These are phyloP conservation scores for Ailuropoda melanoleuca DNA, from an alignment of 2,113 vertebrate species.

Conservation along the genomic window DNA sequence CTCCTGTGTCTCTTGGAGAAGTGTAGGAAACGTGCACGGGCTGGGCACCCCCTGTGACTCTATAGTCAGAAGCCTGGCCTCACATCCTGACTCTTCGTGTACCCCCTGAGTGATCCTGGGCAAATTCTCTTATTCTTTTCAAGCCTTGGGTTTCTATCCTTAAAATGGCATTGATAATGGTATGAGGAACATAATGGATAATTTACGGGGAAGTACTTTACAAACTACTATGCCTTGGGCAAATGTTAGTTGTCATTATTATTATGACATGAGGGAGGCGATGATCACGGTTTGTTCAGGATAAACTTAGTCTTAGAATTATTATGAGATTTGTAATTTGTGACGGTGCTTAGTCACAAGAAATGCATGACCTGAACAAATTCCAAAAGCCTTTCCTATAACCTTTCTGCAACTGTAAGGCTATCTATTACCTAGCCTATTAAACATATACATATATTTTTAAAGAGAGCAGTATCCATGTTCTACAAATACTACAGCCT, in stretches of 20 bases:
- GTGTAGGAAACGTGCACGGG: background rate
- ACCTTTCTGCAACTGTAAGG: background rate
- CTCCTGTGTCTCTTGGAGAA: background rate
- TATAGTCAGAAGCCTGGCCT: background rate
- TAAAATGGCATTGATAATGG: background rate
- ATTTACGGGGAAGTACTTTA: background rate
- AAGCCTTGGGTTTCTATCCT: background rate
- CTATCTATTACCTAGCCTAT: background rate
- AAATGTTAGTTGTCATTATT: background rate
- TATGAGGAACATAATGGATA: background rate
- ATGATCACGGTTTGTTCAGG: background rate
- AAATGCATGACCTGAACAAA: background rate
- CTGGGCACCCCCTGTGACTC: background rate
- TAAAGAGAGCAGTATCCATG: background rate
- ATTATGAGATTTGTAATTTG: background rate
- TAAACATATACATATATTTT: background rate
- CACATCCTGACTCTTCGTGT: background rate
- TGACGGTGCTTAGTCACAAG: constrained; percentile 12
- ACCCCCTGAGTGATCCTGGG: background rate
- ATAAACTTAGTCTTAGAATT: background rate
- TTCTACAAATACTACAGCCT: background rate
- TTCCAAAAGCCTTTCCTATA: background rate
- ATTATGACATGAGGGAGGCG: background rate
- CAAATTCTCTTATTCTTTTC: background rate
- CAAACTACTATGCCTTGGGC: background rate